Evolutionary conservation across 2,113 vertebrate genomes (phyloP).

Genomic region (Nicator chloris): DNA sequence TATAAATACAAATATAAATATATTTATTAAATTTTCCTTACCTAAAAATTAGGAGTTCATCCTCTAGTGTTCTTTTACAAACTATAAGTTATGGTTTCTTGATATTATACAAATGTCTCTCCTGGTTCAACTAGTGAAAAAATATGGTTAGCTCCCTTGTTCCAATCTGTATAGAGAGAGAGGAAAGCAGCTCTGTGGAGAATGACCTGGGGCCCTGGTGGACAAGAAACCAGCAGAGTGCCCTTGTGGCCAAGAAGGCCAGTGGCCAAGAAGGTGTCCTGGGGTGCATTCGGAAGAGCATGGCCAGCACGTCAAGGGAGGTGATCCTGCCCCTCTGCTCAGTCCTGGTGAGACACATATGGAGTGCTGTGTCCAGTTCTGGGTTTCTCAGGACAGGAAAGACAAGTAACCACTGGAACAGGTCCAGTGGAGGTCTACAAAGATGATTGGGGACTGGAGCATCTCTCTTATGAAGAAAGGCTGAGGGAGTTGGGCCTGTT

Average conservation of each 20-base stretch:
- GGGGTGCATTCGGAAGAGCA: neutral
- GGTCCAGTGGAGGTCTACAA: neutral
- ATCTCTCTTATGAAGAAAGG: neutral
- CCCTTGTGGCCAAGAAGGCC: no score
- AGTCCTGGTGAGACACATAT: neutral
- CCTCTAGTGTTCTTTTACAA: neutral
- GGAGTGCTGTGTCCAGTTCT: neutral
- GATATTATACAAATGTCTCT: neutral
- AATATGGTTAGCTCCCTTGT: rapidly evolving
- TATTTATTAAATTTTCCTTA: neutral
- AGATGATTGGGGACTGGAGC: no score
- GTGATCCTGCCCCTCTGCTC: neutral
- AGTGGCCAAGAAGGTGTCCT: neutral
- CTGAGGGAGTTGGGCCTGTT: neutral
- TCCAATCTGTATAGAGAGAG: no score
- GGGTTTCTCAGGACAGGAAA: neutral
- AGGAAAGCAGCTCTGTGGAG: neutral
- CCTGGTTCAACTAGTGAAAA: neutral
- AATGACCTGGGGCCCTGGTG: no score
- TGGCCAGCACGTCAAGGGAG: no score
- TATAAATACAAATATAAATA: neutral
- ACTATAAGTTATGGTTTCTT: neutral
- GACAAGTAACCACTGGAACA: neutral
- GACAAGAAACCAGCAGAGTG: neutral
- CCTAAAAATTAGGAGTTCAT: neutral